Evolutionary conservation across 2,113 vertebrate genomes (phyloP).

Genomic region (Xyliphius kryptos): DNA sequence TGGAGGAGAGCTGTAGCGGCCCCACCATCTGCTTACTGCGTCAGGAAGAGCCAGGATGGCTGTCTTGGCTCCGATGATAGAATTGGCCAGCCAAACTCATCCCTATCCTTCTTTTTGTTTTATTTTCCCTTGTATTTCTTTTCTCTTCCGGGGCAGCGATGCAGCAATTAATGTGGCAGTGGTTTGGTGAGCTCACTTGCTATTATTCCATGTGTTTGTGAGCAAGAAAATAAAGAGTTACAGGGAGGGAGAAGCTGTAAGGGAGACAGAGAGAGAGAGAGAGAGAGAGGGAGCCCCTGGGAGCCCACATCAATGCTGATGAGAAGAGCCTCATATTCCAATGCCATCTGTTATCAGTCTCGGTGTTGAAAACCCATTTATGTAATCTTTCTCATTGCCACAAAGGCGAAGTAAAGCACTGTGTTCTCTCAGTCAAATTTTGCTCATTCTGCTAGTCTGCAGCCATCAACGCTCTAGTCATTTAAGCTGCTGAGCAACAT

Average conservation of each 20-base stretch:
- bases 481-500: slow-evolving; percentile 22
- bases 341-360: slow-evolving; percentile 84
- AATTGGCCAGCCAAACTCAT: slow-evolving; percentile 43
- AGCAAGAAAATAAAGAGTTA: slow-evolving; percentile 48
- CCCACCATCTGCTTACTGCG: slow-evolving; percentile 75
- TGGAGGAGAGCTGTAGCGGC: slow-evolving; percentile 51
- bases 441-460: slow-evolving; percentile 33
- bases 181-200: slow-evolving; percentile 51
- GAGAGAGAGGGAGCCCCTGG: slow-evolving; percentile 54
- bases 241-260: slow-evolving; percentile 32
- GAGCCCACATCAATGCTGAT: slow-evolving; percentile 62
- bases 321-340: slow-evolving; percentile 79
- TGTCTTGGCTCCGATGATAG: slow-evolving; percentile 56
- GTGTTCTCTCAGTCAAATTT: slow-evolving; percentile 26
- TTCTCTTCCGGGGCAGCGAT: slow-evolving; percentile 37
- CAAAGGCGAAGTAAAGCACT: slow-evolving; percentile 43
- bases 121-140: slow-evolving; percentile 15
- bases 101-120: slow-evolving; percentile 24
- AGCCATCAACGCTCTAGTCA: slow-evolving; percentile 15
- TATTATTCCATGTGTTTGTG: slow-evolving; percentile 19
- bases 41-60: slow-evolving; percentile 65
- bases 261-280: slow-evolving; percentile 32
- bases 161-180: slow-evolving; percentile 56
- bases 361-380: slow-evolving; percentile 70
- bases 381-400: slow-evolving; percentile 68